Evolutionary conservation across 2,113 vertebrate species (phyloP).

Genomic region (Oncorhynchus kisutch): DNA sequence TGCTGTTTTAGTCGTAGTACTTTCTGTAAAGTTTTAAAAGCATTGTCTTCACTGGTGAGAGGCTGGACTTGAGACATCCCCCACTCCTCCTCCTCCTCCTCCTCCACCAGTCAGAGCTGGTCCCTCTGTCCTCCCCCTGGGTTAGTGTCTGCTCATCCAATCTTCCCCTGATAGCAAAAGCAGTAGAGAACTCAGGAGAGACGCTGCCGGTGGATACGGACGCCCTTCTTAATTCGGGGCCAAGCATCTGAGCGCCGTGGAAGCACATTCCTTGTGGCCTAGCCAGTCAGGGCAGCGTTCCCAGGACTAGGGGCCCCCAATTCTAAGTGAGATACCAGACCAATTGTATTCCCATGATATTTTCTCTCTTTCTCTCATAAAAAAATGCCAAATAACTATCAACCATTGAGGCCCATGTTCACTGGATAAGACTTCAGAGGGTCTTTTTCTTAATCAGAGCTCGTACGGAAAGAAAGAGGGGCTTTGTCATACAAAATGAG

Average conservation of each 20-base stretch:
- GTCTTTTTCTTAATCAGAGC: constrained; percentile 19
- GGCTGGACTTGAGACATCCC: constrained; percentile 18
- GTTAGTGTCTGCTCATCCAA: constrained; percentile 70
- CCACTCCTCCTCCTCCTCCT: constrained; percentile 35
- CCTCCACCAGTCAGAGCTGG: constrained; percentile 21
- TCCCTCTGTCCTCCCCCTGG: constrained; percentile 31
- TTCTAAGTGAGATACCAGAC: constrained; percentile 78
- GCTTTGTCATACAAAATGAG: background rate
- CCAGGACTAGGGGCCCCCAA: constrained; percentile 67
- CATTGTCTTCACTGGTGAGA: constrained; percentile 28
- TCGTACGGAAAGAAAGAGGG: constrained; percentile 21
- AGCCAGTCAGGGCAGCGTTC: constrained; percentile 67
- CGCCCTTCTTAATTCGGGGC: constrained; percentile 70
- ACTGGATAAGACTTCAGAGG: constrained; percentile 12
- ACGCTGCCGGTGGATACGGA: constrained; percentile 69
- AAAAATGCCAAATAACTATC: constrained; percentile 26
- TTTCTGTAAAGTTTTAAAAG: background rate
- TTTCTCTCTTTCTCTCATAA: constrained; percentile 24
- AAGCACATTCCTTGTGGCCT: constrained; percentile 71
- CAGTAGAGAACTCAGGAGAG: constrained; percentile 73
- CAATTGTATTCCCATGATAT: constrained; percentile 67
- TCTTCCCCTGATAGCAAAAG: constrained; percentile 77
- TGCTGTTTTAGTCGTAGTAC: no score
- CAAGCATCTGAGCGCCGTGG: constrained; percentile 73
- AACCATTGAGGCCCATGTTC: constrained; percentile 45